phyloP scores from a whole-genome alignment of 2,888 invertebrate genomes.

The Bombyx huttoni region DNA sequence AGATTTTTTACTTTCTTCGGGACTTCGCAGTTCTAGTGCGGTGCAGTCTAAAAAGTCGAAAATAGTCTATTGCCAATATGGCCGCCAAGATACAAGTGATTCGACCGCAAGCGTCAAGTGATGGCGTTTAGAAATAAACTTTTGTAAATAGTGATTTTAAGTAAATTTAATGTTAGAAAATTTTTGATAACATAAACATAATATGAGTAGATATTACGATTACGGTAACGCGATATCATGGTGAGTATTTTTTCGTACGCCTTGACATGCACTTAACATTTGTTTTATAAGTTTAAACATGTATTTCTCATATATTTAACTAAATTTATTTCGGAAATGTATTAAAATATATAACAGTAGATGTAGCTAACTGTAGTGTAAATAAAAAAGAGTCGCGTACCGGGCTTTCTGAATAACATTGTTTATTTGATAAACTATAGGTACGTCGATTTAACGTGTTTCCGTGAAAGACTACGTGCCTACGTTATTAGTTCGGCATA shows the following conservation, averaged over 20 bases:
- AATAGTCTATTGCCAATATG: slow-evolving; percentile 60
- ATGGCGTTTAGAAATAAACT: slow-evolving; percentile 48
- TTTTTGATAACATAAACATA: slow-evolving; percentile 40
- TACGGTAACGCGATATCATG: slow-evolving; percentile 69
- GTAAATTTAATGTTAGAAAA: slow-evolving; percentile 41
- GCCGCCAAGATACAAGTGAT: slow-evolving; percentile 24
- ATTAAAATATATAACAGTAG: background rate
- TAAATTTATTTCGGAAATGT: background rate
- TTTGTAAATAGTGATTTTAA: slow-evolving; percentile 36
- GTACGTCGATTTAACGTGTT: background rate
- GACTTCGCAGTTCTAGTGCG: slow-evolving; percentile 5
- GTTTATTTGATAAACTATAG: background rate
- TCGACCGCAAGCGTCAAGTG: slow-evolving; percentile 45
- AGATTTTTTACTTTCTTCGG: too few relatives aligned
- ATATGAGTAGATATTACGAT: slow-evolving; percentile 72
- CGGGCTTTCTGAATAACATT: background rate
- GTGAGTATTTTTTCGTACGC: slow-evolving; percentile 43
- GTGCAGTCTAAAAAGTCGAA: slow-evolving; percentile 17
- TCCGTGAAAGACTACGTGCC: background rate
- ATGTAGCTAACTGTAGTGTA: background rate
- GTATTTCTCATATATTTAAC: background rate
- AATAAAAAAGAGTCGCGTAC: background rate
- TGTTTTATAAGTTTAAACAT: slow-evolving; percentile 14
- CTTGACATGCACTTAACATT: slow-evolving; percentile 58
- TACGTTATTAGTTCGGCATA: background rate